Evolutionary conservation across 2,888 invertebrate genomes (phyloP).

Genomic region (Eueremaeus valkanovi): DNA sequence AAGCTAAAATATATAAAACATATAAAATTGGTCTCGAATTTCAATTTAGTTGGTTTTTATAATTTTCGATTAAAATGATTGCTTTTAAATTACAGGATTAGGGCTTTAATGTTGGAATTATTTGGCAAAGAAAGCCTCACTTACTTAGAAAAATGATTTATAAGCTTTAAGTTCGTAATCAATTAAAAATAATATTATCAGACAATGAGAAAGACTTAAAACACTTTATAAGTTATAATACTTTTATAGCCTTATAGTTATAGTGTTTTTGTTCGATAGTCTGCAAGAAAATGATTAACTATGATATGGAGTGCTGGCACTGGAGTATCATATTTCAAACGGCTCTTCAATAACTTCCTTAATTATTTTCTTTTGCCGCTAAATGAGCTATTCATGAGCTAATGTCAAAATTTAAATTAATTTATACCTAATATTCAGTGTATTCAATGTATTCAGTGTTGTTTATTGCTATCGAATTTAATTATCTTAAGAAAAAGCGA

Average conservation of each 20-base stretch:
- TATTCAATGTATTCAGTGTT: background rate
- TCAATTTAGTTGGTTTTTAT: background rate
- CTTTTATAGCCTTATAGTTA: background rate
- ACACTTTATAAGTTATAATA: background rate
- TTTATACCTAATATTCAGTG: conserved; percentile 4
- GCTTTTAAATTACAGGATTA: background rate
- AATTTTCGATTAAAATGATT: background rate
- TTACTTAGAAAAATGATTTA: background rate
- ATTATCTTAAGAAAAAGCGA: background rate
- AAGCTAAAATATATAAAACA: no score
- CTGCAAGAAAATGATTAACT: conserved; percentile 15
- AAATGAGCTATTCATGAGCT: conserved; percentile 23
- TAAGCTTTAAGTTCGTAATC: conserved; percentile 3
- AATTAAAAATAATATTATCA: background rate
- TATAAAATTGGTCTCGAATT: no score
- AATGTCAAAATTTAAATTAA: conserved; percentile 8
- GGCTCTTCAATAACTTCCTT: background rate
- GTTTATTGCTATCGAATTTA: background rate
- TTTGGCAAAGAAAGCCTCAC: background rate
- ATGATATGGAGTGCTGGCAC: background rate
- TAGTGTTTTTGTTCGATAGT: no score
- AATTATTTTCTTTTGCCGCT: background rate
- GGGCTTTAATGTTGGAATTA: background rate
- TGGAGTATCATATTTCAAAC: conserved; percentile 4
- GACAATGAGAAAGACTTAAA: background rate